A percentile compares a stretch with the other conserved stretches of the same genome.
Evolutionary conservation across 2,888 invertebrate genomes (phyloP).

Genomic region (Noctuana brunneofusca): DNA sequence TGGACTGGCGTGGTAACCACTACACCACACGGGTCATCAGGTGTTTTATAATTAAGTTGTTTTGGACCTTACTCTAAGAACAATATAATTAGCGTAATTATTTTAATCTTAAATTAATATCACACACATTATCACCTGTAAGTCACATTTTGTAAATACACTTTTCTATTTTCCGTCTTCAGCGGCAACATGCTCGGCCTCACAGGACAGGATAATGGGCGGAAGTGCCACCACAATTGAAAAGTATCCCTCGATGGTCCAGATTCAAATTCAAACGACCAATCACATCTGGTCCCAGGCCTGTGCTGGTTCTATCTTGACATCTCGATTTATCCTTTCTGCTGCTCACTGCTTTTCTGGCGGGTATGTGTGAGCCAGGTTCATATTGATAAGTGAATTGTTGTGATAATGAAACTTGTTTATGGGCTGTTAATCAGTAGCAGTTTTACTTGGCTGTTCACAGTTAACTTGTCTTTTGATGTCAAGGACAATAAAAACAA

Average conservation of each 20-base stretch:
- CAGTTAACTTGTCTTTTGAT: constrained; percentile 46
- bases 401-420: constrained; percentile 31
- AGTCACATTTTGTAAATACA: too few species aligned
- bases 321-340: constrained; percentile 44
- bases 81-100: too few species aligned
- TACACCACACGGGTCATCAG: too few species aligned
- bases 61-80: too few species aligned
- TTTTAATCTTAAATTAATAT: too few species aligned
- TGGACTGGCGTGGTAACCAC: too few species aligned
- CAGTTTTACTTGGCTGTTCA: constrained; percentile 23
- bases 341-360: constrained; percentile 54
- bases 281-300: constrained; percentile 48
- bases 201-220: constrained; percentile 44
- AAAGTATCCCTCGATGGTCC: constrained; percentile 44
- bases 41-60: too few species aligned
- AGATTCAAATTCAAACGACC: constrained; percentile 42
- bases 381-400: constrained; percentile 30
- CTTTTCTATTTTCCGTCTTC: not conserved
- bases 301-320: constrained; percentile 55
- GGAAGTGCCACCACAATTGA: constrained; percentile 49
- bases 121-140: too few species aligned
- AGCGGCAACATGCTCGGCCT: constrained; percentile 24
- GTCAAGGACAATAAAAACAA: constrained; percentile 67
- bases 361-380: constrained; percentile 48
- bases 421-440: constrained; percentile 22